These are phyloP conservation scores for Hippocampus barbouri DNA, from an alignment of 2,113 vertebrate genomes.

Conservation along the genomic window DNA sequence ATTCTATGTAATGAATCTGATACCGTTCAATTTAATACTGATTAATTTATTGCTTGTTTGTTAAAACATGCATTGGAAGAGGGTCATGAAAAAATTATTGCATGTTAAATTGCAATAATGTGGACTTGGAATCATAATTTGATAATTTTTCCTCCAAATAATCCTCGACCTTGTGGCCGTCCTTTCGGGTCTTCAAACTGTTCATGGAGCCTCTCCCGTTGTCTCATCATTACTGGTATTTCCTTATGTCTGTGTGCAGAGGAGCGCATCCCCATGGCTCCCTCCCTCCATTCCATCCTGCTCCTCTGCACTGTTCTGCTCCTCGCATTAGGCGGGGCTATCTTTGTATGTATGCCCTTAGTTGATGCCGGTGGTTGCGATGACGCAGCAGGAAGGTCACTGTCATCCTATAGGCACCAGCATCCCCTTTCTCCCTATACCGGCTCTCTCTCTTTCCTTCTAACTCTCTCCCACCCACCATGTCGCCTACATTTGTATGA, in stretches of 20 bases:
- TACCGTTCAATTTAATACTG: no score
- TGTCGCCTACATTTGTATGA: constrained; percentile 14
- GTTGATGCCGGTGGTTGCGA: constrained; percentile 44
- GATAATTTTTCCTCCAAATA: background rate
- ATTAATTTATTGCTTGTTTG: no score
- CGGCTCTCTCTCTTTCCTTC: constrained; percentile 3
- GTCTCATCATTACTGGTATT: constrained; percentile 22
- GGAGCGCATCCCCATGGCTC: constrained; percentile 33
- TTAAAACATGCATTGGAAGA: no score
- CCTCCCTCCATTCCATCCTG: constrained; percentile 51
- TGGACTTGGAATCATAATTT: no score
- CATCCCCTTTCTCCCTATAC: constrained; percentile 13
- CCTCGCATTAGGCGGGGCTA: constrained; percentile 54
- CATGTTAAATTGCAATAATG: no score
- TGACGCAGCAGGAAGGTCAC: constrained; percentile 59
- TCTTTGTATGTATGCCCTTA: constrained; percentile 37
- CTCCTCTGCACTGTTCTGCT: constrained; percentile 34
- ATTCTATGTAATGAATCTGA: no score
- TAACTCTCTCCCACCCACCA: background rate
- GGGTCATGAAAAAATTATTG: no score
- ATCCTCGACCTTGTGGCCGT: background rate
- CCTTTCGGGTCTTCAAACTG: constrained; percentile 6
- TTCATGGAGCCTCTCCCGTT: constrained; percentile 35
- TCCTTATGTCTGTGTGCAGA: constrained; percentile 16
- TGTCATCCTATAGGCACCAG: constrained; percentile 29